Conservation (phyloP, 2,797 vertebrate species). For the Knipowitschia caucasica region DNA sequence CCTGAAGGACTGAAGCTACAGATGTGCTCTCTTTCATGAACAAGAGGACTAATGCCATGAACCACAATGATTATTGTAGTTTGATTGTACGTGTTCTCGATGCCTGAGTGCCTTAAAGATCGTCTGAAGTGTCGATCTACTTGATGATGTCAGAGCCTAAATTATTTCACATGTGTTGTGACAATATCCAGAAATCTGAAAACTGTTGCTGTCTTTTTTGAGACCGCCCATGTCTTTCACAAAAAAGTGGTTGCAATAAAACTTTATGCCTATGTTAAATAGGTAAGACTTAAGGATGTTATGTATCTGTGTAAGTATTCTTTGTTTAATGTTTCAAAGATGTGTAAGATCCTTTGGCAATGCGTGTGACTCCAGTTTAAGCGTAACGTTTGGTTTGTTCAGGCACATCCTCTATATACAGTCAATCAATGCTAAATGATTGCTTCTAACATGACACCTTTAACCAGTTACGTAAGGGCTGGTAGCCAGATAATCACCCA, state of each 20-base stretch:
- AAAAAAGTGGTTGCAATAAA: not conserved
- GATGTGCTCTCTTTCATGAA: not conserved
- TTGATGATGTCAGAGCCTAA: slow-evolving; percentile 2
- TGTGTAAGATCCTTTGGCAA: too few relatives aligned
- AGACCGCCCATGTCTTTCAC: not conserved
- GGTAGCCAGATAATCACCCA: too few relatives aligned
- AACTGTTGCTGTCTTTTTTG: not conserved
- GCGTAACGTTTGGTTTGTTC: too few relatives aligned
- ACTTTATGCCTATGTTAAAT: not conserved
- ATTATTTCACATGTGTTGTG: slow-evolving; percentile 5
- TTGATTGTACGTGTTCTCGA: not conserved
- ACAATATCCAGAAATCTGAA: not conserved
- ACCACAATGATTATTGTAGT: slow-evolving; percentile 3
- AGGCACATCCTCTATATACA: too few relatives aligned
- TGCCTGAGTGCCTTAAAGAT: not conserved
- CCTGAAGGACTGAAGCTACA: not conserved
- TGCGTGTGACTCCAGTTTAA: too few relatives aligned
- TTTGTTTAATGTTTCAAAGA: too few relatives aligned
- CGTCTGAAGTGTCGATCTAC: not conserved
- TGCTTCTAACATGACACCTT: too few relatives aligned
- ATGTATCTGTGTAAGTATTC: not conserved
- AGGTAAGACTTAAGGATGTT: slow-evolving; percentile 1
- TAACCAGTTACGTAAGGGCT: too few relatives aligned
- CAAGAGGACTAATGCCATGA: not conserved
- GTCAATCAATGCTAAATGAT: too few relatives aligned